These are phyloP conservation scores for Dasysyrphus tricinctus DNA, from an alignment of 2,888 invertebrate genomes.

Conservation along the genomic window DNA sequence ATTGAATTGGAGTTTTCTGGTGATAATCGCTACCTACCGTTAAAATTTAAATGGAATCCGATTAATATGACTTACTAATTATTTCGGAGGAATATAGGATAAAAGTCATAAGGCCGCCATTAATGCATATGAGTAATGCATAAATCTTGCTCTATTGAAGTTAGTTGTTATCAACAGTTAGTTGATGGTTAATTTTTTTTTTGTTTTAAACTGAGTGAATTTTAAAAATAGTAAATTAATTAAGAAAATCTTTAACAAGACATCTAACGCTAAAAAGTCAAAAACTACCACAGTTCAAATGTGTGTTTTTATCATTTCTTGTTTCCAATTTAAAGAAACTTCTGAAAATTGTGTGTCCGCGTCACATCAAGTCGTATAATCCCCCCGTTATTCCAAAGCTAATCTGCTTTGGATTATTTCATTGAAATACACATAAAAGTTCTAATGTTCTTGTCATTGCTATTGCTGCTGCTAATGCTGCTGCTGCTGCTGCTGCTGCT, in stretches of 20 bases:
- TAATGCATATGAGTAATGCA: too few species aligned
- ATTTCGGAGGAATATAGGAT: too few species aligned
- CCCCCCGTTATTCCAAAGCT: background rate
- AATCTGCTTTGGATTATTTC: conserved; percentile 27
- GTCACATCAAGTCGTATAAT: background rate
- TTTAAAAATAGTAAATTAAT: too few species aligned
- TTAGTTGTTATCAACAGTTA: too few species aligned
- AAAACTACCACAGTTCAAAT: background rate
- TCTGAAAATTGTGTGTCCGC: background rate
- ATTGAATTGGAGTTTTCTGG: too few species aligned
- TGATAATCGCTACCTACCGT: too few species aligned
- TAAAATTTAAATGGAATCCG: too few species aligned
- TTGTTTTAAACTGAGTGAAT: too few species aligned
- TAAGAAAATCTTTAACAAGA: background rate
- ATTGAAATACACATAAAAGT: conserved; percentile 11
- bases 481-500: background rate
- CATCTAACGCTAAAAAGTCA: background rate
- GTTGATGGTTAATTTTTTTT: too few species aligned
- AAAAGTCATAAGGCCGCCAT: too few species aligned
- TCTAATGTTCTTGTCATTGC: conserved; percentile 21
- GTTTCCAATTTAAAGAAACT: background rate
- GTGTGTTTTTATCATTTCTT: background rate
- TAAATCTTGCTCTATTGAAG: too few species aligned
- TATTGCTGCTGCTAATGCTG: background rate
- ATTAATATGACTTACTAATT: too few species aligned